Evolutionary conservation across 1,140 invertebrate species (phyloP).

Genomic region (Portunus trituberculatus): DNA sequence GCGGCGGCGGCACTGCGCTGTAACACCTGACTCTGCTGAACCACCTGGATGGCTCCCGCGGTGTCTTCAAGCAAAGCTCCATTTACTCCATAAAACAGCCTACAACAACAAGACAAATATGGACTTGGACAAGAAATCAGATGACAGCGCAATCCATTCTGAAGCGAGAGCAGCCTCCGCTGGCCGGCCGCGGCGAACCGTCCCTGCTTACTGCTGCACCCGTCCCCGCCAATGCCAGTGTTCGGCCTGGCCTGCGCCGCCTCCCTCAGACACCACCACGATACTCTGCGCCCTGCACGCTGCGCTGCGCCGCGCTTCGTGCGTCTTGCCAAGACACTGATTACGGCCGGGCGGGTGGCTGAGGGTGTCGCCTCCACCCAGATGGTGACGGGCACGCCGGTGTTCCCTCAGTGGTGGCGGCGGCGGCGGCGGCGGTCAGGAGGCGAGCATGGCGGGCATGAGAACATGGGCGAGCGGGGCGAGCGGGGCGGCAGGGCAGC

Average conservation of each 20-base stretch:
- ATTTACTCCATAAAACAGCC: slow-evolving; percentile 3
- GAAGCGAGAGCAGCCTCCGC: not conserved
- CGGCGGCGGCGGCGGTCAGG: not conserved
- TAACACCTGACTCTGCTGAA: not conserved
- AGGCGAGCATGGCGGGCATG: not conserved
- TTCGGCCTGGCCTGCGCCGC: not conserved
- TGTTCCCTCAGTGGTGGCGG: not conserved
- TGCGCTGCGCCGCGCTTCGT: no score
- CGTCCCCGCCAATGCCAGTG: not conserved
- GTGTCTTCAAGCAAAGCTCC: not conserved
- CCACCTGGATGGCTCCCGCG: not conserved
- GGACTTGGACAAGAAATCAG: not conserved
- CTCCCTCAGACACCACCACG: not conserved
- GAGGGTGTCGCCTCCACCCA: not conserved
- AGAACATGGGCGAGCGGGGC: not conserved
- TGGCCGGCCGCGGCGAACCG: no score
- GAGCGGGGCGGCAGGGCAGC: not conserved
- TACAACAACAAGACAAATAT: not conserved
- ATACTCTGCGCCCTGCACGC: not conserved
- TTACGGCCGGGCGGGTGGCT: not conserved
- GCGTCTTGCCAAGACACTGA: no score
- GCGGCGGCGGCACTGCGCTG: not conserved
- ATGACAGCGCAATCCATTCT: slow-evolving; percentile 12
- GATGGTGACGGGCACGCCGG: not conserved
- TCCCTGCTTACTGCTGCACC: no score